Base-by-base conservation (phyloP, 2,888 invertebrate genomes). In the Phortica magna region DNA sequence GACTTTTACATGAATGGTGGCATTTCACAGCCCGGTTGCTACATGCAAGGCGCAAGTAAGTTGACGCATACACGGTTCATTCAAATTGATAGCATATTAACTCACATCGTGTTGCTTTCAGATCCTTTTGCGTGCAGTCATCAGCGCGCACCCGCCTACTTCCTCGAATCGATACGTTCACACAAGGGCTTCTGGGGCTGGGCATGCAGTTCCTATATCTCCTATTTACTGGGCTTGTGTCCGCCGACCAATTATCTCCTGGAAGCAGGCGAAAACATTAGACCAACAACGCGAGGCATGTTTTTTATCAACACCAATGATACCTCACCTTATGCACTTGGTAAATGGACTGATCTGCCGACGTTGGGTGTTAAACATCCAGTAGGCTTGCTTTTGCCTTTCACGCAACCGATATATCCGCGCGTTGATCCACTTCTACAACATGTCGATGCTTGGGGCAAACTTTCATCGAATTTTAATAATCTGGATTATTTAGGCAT, bases 1-100 rank as follows among this genome's bases (percentile, higher is more conserved):
- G 95, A 96, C 84, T 96, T 95, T 87, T 95, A 95, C 83, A 93
- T 95, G 88, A 95, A 95, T 83, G 95, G 95, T 0, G 95, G 95
- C 0, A 92, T 94, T 39, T 92, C 93, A 57, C 95, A 95, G 82
- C 95, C 95, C 0, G 95, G 95, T 0, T 95, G 95, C 86, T 78
- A 57, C 22, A 17, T 14, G 6, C 53, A 31, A 42, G 72, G 72
- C n/a, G 12, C 55, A 31, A 71, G 70, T 71, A 31, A 39, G 70
- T 31, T 61, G 6, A 17, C 59, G 14, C 12, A 31, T 39, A 14
- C 10, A 12, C 3, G 31, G 31, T 31, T 31, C 3, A 31, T 31
- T 31, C 3, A 31, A 2, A 31, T 31, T 31, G 1, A 31, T 3
- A 31, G 2, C 31, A 31, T 3, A 31, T 59, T 14, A 53, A 53